Conservation (phyloP, 2,113 vertebrate genomes). For the Cinclus mexicanus region DNA sequence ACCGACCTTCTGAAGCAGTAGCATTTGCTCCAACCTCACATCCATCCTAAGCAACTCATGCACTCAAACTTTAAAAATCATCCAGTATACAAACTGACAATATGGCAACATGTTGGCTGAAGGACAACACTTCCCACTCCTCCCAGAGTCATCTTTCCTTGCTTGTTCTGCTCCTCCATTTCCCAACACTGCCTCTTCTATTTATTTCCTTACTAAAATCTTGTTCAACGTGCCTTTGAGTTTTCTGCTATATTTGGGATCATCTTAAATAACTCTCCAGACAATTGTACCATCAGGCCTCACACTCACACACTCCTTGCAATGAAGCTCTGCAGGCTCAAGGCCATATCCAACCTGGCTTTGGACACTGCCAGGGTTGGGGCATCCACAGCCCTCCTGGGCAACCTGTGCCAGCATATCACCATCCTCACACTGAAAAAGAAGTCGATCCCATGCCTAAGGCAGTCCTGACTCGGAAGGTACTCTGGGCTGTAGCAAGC, state of each 20-base stretch:
- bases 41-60: background rate
- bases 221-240: background rate
- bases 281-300: background rate
- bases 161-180: background rate
- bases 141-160: background rate
- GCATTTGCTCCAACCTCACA: background rate
- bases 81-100: background rate
- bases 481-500: background rate
- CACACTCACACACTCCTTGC: rapidly evolving
- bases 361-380: background rate
- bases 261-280: background rate
- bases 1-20: background rate
- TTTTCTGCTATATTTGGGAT: constrained; percentile 10
- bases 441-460: background rate
- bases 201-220: constrained; percentile 3
- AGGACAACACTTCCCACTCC: background rate
- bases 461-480: background rate
- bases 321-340: background rate
- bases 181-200: background rate
- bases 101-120: background rate
- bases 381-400: background rate
- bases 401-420: background rate
- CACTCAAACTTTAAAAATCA: background rate
- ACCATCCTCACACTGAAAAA: background rate
- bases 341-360: background rate